phyloP scores from a whole-genome alignment of 2,113 vertebrate species.

The Chionis minor region DNA sequence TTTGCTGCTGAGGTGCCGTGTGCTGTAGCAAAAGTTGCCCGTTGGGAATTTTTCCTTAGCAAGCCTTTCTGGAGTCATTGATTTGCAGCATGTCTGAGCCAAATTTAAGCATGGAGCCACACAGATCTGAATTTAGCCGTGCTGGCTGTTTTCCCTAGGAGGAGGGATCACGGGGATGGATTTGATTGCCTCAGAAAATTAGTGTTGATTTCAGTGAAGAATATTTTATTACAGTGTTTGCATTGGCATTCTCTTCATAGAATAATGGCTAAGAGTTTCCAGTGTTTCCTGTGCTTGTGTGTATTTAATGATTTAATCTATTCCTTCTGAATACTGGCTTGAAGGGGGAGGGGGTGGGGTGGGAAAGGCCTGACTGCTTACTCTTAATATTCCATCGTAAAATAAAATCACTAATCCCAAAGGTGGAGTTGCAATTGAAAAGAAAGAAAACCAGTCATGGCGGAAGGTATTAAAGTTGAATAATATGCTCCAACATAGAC shows the following conservation, averaged over 20 bases:
- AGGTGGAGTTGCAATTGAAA: conserved; percentile 25
- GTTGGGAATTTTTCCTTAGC: background rate
- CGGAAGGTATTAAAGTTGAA: background rate
- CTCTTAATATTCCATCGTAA: conserved; percentile 26
- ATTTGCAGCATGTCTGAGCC: background rate
- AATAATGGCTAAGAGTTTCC: conserved; percentile 48
- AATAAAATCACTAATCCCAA: conserved; percentile 40
- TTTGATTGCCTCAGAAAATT: conserved; percentile 59
- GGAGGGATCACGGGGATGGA: conserved; percentile 48
- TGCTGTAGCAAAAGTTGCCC: background rate
- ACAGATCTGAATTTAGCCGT: background rate
- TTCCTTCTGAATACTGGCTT: conserved; percentile 4
- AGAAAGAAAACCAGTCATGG: background rate
- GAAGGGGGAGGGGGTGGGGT: background rate
- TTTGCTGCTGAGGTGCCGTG: background rate
- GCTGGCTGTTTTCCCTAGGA: conserved; percentile 50
- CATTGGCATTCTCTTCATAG: conserved; percentile 38
- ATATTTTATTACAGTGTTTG: conserved; percentile 65
- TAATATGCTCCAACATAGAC: background rate
- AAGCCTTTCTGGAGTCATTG: conserved; percentile 15
- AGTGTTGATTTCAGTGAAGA: conserved; percentile 64
- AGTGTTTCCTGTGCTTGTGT: conserved; percentile 46
- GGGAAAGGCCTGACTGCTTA: background rate
- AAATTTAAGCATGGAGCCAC: conserved; percentile 22
- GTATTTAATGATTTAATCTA: conserved; percentile 54